Percentiles rank a stretch among this genome's conserved stretches.
Evolutionary conservation across 2,113 vertebrate genomes (phyloP).

Genomic region (Anhinga rufa): DNA sequence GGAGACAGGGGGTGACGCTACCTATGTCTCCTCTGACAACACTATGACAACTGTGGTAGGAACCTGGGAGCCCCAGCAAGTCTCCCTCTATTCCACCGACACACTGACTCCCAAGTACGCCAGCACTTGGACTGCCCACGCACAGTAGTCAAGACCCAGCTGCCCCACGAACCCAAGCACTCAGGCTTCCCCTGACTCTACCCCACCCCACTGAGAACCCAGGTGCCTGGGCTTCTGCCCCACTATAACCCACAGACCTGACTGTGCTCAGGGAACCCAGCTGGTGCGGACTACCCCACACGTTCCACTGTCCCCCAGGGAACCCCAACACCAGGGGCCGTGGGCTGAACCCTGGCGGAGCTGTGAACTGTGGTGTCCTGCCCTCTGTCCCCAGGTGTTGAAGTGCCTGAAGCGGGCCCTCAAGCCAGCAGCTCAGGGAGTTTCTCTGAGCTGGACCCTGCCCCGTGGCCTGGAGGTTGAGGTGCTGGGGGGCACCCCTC

Average conservation of each 20-base stretch:
- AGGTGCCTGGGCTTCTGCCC: not conserved
- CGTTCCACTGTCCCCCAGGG: not conserved
- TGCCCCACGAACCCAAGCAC: not conserved
- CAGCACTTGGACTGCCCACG: not conserved
- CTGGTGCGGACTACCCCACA: no score
- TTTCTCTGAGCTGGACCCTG: not conserved
- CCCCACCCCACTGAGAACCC: not conserved
- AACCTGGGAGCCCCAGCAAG: not conserved
- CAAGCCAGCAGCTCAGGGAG: not conserved
- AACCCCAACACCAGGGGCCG: accelerated
- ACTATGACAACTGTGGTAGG: not conserved
- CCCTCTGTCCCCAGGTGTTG: not conserved
- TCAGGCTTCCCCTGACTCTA: not conserved
- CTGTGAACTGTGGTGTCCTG: not conserved
- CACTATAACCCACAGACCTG: not conserved
- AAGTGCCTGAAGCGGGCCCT: not conserved
- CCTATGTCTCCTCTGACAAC: not conserved
- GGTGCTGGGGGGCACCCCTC: not conserved
- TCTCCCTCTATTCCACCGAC: not conserved
- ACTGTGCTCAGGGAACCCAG: not conserved
- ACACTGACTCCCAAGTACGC: not conserved
- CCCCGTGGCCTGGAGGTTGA: not conserved
- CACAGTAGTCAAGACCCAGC: not conserved
- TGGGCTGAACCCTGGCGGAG: not conserved
- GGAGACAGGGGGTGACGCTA: not conserved